Evolutionary conservation across 2,888 invertebrate genomes (phyloP).

Genomic region (Protonemura montana): DNA sequence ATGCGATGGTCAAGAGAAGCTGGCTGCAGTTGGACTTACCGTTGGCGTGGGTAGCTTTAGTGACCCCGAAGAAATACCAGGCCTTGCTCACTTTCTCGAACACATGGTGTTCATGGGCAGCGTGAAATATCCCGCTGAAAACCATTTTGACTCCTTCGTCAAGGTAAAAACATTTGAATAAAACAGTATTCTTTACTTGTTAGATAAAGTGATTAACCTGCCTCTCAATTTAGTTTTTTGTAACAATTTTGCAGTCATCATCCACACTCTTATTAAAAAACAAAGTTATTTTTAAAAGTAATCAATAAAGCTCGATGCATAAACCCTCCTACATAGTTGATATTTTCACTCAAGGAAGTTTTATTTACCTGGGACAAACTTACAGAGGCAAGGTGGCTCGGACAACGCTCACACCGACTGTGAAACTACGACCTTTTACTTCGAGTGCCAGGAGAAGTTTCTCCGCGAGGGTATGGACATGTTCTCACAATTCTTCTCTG

Average conservation of each 20-base stretch:
- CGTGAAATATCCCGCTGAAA: constrained; percentile 85
- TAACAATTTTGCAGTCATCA: no score
- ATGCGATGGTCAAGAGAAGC: constrained; percentile 20
- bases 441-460: constrained; percentile 84
- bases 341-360: no score
- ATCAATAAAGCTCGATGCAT: no score
- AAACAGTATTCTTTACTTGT: background rate
- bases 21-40: constrained; percentile 78
- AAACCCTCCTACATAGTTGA: no score
- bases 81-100: constrained; percentile 85
- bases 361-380: constrained; percentile 45
- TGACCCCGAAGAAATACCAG: constrained; percentile 78
- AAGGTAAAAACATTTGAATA: constrained; percentile 60
- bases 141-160: constrained; percentile 82
- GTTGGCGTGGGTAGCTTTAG: constrained; percentile 82
- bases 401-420: constrained; percentile 89
- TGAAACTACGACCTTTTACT: constrained; percentile 87
- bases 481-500: constrained; percentile 89
- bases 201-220: no score
- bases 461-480: constrained; percentile 79
- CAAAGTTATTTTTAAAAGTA: background rate
- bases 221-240: no score
- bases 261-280: background rate
- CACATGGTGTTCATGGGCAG: constrained; percentile 97
- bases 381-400: constrained; percentile 80